Evolutionary conservation across 2,888 invertebrate genomes (phyloP).

Genomic region (Chymomyza amoena): DNA sequence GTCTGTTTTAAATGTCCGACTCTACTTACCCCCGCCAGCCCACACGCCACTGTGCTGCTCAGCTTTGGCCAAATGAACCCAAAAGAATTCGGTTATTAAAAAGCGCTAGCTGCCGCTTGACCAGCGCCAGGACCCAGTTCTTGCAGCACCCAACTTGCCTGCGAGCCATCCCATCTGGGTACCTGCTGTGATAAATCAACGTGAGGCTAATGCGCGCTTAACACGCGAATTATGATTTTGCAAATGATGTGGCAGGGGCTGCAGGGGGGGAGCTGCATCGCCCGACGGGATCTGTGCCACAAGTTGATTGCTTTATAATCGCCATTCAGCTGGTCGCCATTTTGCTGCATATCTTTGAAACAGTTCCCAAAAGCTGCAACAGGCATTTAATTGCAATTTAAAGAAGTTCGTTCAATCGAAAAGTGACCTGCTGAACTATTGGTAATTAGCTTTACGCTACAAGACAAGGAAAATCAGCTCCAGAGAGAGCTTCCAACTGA

Average conservation of each 20-base stretch:
- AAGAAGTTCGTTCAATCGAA: slow-evolving; percentile 44
- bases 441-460: slow-evolving; percentile 61
- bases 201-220: slow-evolving; percentile 76
- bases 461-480: slow-evolving; percentile 53
- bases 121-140: slow-evolving; percentile 37
- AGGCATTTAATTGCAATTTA: slow-evolving; percentile 67
- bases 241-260: slow-evolving; percentile 57
- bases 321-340: slow-evolving; percentile 19
- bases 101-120: slow-evolving; percentile 28
- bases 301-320: slow-evolving; percentile 70
- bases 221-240: slow-evolving; percentile 76
- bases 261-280: background rate
- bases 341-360: background rate
- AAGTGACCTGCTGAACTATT: slow-evolving; percentile 60
- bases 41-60: slow-evolving; percentile 42
- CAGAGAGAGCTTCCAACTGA: slow-evolving; percentile 34
- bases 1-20: background rate
- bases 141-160: background rate
- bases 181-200: slow-evolving; percentile 76
- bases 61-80: slow-evolving; percentile 57
- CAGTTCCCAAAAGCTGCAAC: background rate
- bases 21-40: slow-evolving; percentile 30
- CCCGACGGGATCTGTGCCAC: slow-evolving; percentile 9
- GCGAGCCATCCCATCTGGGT: background rate
- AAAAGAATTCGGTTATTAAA: slow-evolving; percentile 68